Base-by-base conservation (phyloP, 2,113 vertebrate genomes). In the Mixornis gularis region DNA sequence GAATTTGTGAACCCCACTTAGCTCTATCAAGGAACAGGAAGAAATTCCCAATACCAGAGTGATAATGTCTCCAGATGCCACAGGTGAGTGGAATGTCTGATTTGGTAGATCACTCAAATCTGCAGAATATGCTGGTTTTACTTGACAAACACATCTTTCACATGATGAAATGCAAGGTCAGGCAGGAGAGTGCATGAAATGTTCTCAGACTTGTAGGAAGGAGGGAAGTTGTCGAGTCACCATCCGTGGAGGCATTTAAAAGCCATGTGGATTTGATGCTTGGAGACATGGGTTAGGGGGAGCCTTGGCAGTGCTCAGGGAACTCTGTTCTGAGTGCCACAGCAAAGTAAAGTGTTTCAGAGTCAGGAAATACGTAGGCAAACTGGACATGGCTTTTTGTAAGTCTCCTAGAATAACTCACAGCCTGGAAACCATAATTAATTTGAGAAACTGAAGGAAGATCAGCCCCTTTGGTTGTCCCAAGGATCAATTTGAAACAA, bases 331-430 rank as follows among this genome's bases (percentile, higher is more conserved):
- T 41, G 13, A 30, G 16, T 30, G n/a, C 19, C 6, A 3, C 19
- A 64, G 25, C n/a, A 36, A 55, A 83, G 21, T 6, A 36, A 76
- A 70, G 15, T 19, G 9, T 34, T 66, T 76, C 55, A 51, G 30
- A 30, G 17, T 64, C 32, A 52, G 53, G 17, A 71, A 26, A 73
- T 44, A 19, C 0, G 1, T 5, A 44, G 44, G 13, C 27, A 74
- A 90, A 32, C 9, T 17, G 32, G 27, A 17, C 7, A 10, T 19
- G 16, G 30, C 29, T 86, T 36, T 52, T 29, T 4, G 1, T 6
- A 43, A 17, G 3, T 48, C 27, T 62, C 8, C 41, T 38, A 36
- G 44, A 41, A 20, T 8, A 53, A 65, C 18, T 10, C 0, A 0
- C 9, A 25, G 7, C 13, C 30, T 80, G n/a, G 36, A 86, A 86